A percentile compares a stretch with the other conserved stretches of the same genome.
phyloP scores from a whole-genome alignment of 2,797 vertebrate species.

The Phoebastria nigripes region DNA sequence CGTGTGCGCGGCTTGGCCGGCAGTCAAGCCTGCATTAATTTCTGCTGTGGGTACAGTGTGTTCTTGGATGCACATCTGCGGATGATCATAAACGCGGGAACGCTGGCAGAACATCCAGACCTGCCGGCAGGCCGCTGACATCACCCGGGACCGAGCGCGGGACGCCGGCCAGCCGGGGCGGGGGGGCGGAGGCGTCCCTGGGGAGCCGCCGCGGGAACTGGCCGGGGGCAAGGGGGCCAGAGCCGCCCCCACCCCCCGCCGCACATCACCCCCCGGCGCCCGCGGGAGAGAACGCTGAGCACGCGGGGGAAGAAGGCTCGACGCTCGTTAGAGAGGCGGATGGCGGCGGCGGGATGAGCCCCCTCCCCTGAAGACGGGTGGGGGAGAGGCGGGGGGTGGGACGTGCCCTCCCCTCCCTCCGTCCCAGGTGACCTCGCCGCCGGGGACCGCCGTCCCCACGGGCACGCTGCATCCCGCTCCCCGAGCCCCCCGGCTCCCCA shows the following conservation, averaged over 20 bases:
- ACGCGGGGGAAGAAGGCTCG: accelerated
- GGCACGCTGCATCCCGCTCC: neutral
- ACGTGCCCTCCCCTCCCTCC: neutral
- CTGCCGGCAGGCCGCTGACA: constrained; percentile 98
- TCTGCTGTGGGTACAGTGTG: constrained; percentile 99
- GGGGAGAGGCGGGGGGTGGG: neutral
- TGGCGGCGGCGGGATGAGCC: neutral
- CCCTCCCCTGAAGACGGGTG: neutral
- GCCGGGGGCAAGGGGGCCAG: neutral
- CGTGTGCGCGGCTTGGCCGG: constrained; percentile 91
- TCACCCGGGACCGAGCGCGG: constrained; percentile 89
- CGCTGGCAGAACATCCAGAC: constrained; percentile 99
- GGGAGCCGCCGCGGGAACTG: neutral
- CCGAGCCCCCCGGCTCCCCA: neutral
- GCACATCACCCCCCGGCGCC: neutral
- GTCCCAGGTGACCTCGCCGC: neutral
- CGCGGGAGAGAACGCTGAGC: neutral
- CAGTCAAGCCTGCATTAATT: constrained; percentile 98
- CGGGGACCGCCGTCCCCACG: no score
- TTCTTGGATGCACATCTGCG: constrained; percentile 99
- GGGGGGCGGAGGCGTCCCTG: neutral
- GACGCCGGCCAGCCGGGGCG: constrained; percentile 66
- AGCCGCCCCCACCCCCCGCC: neutral
- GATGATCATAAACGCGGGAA: constrained; percentile 99
- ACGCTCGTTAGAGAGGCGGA: accelerated